Evolutionary conservation across 1,140 invertebrate genomes (phyloP), one percentile per base, ranked within the genome.

Genomic region (Leptinotarsa texana): DNA sequence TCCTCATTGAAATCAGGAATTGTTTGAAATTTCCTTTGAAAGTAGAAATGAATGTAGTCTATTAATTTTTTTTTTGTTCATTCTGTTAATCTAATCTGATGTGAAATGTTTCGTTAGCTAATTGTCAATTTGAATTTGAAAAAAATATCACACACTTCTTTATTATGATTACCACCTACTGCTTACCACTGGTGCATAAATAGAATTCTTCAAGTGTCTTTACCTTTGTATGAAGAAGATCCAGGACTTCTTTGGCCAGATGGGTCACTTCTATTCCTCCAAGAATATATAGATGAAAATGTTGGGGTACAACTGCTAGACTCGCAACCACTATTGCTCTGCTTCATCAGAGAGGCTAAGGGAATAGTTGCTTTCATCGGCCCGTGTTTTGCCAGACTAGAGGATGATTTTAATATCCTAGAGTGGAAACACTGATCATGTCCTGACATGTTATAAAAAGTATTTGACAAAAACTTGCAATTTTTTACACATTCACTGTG

Each of bases 281-380:
- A 89, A 83, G 87, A 88, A 68, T 87, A 86, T 77, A 89, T 89
- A 11, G 90, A 91, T 33, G 91, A 91, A 63, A 91, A 85, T 4
- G 88, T 89, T 13, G 90, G 90, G 8, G 33, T 42, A 81, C 90
- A 92, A 82, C 88, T 90, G 77, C 88, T 91, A 83, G 90, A 90
- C 80, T 88, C 87, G 33, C 90, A 82, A 61, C 86, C 88, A 61
- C 86, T 88, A 78, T 87, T 89, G 79, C 89, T 87, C 80, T 90
- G 89, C 79, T 91, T 88, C 80, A 92, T 87, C 47, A 93, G 87
- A 65, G 91, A 92, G 75, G 91, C 91, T 76, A 93, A 90, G 66
- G 92, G 92, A 78, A 93, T 86, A 67, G 91, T 93, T 61, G 92
- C 92, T 83, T 91, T 89, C 89, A 93, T 90, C 74, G 92, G 91